Conservation (phyloP, 2,888 invertebrate genomes). For the Seira ritae region DNA sequence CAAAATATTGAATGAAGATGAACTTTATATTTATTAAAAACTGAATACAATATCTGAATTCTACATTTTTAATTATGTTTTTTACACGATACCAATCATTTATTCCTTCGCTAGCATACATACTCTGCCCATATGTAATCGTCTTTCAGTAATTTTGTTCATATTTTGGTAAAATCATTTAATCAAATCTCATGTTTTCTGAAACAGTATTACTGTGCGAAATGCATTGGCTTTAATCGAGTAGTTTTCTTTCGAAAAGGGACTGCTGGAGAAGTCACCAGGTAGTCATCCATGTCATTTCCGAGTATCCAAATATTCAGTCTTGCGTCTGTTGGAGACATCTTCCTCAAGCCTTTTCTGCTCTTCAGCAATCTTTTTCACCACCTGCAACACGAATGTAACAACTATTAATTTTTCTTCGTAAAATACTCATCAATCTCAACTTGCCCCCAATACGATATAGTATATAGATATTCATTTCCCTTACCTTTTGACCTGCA, state of each 20-base stretch:
- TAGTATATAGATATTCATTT: too few species aligned
- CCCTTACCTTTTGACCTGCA: slow-evolving; percentile 70
- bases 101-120: too few species aligned
- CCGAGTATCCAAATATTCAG: slow-evolving; percentile 63
- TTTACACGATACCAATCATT: too few species aligned
- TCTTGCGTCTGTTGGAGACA: slow-evolving; percentile 55
- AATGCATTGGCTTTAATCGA: slow-evolving; percentile 51
- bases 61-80: too few species aligned
- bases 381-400: slow-evolving; percentile 60
- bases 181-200: too few species aligned
- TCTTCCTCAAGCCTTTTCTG: slow-evolving; percentile 70
- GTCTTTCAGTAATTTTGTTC: too few species aligned
- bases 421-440: not conserved
- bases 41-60: not conserved
- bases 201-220: slow-evolving; percentile 26
- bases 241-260: slow-evolving; percentile 50
- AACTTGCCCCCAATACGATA: not conserved
- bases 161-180: too few species aligned
- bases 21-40: slow-evolving; percentile 14
- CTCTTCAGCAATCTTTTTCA: slow-evolving; percentile 67
- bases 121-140: too few species aligned
- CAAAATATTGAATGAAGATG: not conserved
- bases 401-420: not conserved
- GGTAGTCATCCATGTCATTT: slow-evolving; percentile 41
- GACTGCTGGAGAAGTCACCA: slow-evolving; percentile 28